Evolutionary conservation across 2,113 vertebrate genomes (phyloP).

Genomic region (Columba livia): DNA sequence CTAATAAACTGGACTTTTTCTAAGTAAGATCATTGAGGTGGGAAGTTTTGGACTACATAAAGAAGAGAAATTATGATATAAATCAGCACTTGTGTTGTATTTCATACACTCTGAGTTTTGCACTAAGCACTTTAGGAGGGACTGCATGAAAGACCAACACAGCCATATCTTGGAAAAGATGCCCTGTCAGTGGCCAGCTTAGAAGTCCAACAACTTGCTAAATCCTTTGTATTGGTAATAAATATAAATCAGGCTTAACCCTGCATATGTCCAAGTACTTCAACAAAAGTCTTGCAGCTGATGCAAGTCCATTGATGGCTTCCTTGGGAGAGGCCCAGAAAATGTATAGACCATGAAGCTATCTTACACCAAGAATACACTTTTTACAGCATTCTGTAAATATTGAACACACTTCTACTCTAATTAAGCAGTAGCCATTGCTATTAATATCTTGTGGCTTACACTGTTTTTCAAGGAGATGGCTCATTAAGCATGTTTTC

Average conservation of each 20-base stretch:
- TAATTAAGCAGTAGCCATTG: neutral
- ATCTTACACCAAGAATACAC: neutral
- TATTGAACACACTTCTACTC: neutral
- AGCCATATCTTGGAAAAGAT: neutral
- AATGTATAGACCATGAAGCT: neutral
- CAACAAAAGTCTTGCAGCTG: neutral
- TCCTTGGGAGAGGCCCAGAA: neutral
- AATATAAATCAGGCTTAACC: neutral
- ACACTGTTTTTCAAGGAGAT: neutral
- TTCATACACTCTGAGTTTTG: neutral
- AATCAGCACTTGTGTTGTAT: neutral
- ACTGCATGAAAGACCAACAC: neutral
- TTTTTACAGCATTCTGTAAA: neutral
- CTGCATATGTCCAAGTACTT: neutral
- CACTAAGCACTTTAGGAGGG: neutral
- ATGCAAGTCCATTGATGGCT: neutral
- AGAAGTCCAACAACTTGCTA: neutral
- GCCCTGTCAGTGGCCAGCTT: neutral
- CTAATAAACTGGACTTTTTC: neutral
- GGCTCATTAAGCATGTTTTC: neutral
- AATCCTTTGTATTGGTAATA: neutral
- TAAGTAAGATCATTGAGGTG: neutral
- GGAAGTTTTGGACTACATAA: neutral
- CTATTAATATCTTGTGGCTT: neutral
- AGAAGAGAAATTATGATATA: neutral